Evolutionary conservation across 2,113 vertebrate species (phyloP), one percentile per base, ranked within the genome.

Genomic region (Nycticorax nycticorax): DNA sequence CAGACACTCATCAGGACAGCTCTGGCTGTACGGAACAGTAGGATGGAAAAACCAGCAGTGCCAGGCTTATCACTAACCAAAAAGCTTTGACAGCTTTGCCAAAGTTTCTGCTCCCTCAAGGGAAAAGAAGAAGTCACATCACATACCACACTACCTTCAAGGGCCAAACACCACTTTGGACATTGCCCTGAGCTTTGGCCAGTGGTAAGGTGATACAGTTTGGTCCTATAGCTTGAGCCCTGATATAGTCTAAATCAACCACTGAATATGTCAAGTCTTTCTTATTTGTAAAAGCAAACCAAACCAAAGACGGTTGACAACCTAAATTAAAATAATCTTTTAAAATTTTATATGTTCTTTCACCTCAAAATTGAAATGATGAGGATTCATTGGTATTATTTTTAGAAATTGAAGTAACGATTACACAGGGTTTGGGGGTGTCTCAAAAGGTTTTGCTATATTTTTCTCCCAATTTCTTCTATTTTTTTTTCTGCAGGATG

Each of bases 1-100:
- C 28, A 30, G 18, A 47, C 2, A 17, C 1, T 9, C 6, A 0
- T 5, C 19, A 33, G 41, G 41, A 21, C 5, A 2, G 3, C 10
- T 53, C 60, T 12, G 19, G 13, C 4, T 41, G 12, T 19, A 15
- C 1, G 17, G 57, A 56, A 16, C 52, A 52, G 55, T 8, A 28
- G 32, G 33, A 33, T 41, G 33, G 47, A 66, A 67, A 81, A 60
- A 23, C 15, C 74, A 57, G 26, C 33, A 68, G 14, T 33, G 11
- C 5, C 59, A 81, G 43, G 16, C 9, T 53, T 73, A n/a, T 26
- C 35, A n/a, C 17, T 19, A 45, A 17, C 9, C 23, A 43, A 67
- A 85, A 77, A 48, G 3, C 15, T 68, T 43, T 76, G 22, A 13
- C 20, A 73, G 43, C 6, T 43, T 73, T 53, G 8, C 9, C 59